Conservation (phyloP, 2,113 vertebrate genomes). For the Paedocypris sp. region DNA sequence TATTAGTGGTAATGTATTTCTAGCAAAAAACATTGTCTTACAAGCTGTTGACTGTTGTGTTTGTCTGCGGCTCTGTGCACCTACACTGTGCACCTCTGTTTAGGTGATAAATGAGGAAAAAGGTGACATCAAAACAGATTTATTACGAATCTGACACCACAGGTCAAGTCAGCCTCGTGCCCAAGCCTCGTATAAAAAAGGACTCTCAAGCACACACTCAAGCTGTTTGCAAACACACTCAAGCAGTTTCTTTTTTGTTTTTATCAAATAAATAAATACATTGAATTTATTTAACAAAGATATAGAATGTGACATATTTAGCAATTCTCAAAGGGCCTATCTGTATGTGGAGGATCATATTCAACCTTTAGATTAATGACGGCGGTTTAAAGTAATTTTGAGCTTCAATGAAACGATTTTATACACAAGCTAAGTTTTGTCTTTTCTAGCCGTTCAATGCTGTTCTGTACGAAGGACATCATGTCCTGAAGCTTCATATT, state of each 20-base stretch:
- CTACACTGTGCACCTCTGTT: conserved; percentile 14
- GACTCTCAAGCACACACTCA: no score
- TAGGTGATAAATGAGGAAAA: conserved; percentile 28
- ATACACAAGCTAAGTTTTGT: no score
- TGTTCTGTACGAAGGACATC: not conserved
- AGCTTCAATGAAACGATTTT: no score
- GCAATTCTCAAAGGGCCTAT: no score
- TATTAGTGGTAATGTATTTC: conserved; percentile 51
- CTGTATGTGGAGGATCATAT: no score
- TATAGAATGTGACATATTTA: not conserved
- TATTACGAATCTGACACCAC: conserved; percentile 2
- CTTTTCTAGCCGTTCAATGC: no score
- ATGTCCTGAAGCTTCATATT: not conserved
- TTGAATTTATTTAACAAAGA: no score
- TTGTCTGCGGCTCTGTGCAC: not conserved
- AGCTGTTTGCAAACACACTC: no score
- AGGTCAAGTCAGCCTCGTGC: conserved; percentile 5
- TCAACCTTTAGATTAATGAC: no score
- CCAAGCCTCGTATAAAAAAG: not conserved
- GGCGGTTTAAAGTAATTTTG: no score
- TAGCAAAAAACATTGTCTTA: conserved; percentile 46
- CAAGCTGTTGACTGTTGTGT: conserved; percentile 31
- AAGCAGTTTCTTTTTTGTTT: no score
- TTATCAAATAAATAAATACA: no score
- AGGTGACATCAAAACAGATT: conserved; percentile 26